Evolutionary conservation across 2,888 invertebrate species (phyloP), one percentile per base, ranked within the genome.

Genomic region (Polia nebulosa): DNA sequence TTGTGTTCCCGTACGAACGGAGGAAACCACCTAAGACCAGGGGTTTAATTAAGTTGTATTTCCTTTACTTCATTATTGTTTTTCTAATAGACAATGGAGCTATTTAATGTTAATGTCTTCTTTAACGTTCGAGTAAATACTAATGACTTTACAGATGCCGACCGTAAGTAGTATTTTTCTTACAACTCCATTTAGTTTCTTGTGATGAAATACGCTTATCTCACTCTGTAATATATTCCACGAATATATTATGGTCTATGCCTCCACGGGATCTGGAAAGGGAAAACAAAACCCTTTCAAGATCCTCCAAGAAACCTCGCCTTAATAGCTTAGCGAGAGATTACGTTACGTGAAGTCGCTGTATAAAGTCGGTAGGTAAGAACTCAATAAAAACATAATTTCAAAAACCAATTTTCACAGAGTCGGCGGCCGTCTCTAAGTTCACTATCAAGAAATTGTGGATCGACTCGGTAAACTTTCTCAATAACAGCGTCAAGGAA

Each of bases 401-500:
- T 84, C 73, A 80, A 72, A 80, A 82, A 82, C 78, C 82, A 83
- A 86, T 86, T 83, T 85, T 74, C 73, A 64, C 72, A 76, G 76
- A 86, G 81, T 85, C 80, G 79, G 52, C 67, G 71, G 71, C 72
- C 78, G 69, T 76, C 78, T 74, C 78, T 77, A 47, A 82, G 76
- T 79, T 82, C 83, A 82, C 87, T 87, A 89, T 86, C 83, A 82
- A 81, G 84, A 80, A 87, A 87, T 87, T 80, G 83, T 84, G 82
- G 78, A 80, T 76, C 74, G 72, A 78, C 82, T 74, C 77, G 75
- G 71, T 65, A 79, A 92, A 92, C 88, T 91, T 93, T 90, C 87
- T 86, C 89, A 91, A 92, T 92, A 91, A 88, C 79, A 88, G 75
- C 79, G 81, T 78, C 76, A 87, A 89, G 89, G 74, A 91, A 88